Evolutionary conservation across 2,888 invertebrate species (phyloP), one percentile per base, ranked within the genome.

Genomic region (Acleris emargana): DNA sequence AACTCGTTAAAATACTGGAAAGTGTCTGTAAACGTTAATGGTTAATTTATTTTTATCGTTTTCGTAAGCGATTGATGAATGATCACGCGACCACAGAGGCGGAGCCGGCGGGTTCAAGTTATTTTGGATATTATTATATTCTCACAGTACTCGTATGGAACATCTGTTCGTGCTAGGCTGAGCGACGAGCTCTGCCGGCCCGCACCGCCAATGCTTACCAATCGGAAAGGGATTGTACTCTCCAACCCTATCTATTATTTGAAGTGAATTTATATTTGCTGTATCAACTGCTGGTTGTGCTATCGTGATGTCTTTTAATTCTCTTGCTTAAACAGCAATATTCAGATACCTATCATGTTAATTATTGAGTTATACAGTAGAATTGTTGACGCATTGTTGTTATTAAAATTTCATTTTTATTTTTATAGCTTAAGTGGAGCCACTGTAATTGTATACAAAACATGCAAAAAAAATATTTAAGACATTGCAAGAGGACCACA

Each of bases 191-290:
- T 42, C 54, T 2, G 51, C 47, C 28, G 49, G 38, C 20, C 51
- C 32, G 18, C 57, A 38, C 49, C 18, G 54, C 54, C 64, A 38
- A 55, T 60, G 59, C 64, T 60, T 59, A 59, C 64, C 59, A 60
- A 60, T 55, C 59, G 59, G 43, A 49, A 38, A 64, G 59, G 58
- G 64, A 54, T 64, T 57, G 25, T 57, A n/a, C 53, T 64, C 49
- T 38, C 38, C 17, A 59, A 64, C n/a, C 20, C 49, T 64, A 64
- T 52, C 49, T 59, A 59, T 54, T 64, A 64, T 64, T 59, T 59
- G 25, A 59, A 64, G 54, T 28, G 54, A 64, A 64, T 64, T 42
- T 64, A 45, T 45, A 45, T 58, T 58, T 25, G 58, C 20, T 38
- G 42, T 42, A 25, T 52, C 57, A 58, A 57, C 52, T 38, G 62